Conservation (phyloP, 2,888 invertebrate species). For the Drosophila neutralis region DNA sequence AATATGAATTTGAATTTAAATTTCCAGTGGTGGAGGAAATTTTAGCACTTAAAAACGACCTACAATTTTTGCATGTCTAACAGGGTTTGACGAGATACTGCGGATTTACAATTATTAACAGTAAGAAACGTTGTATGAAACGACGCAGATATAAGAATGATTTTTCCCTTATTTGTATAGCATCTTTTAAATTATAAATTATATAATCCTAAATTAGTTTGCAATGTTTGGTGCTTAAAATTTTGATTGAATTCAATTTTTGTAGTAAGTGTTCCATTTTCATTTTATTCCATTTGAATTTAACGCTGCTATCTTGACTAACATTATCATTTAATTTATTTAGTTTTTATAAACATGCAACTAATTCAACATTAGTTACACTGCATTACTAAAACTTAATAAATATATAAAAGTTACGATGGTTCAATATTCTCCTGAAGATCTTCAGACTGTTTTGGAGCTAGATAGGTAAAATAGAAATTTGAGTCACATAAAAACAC, state of each 20-base stretch:
- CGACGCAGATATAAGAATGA: not conserved
- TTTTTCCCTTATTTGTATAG: not conserved
- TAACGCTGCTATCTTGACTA: slow-evolving; percentile 10
- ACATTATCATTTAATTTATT: slow-evolving; percentile 1
- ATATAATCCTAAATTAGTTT: not conserved
- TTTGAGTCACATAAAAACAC: no score
- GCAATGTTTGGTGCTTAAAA: not conserved
- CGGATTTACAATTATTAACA: not conserved
- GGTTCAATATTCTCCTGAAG: slow-evolving; percentile 34
- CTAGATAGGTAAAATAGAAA: slow-evolving; percentile 37
- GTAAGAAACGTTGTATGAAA: not conserved
- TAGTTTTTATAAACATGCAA: slow-evolving; percentile 7
- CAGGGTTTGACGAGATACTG: not conserved
- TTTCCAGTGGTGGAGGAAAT: not conserved
- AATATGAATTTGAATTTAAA: not conserved
- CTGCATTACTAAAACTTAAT: not conserved
- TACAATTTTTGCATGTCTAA: not conserved
- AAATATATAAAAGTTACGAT: slow-evolving; percentile 15
- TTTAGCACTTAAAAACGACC: not conserved
- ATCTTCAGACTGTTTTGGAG: slow-evolving; percentile 34
- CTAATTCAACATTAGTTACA: not conserved
- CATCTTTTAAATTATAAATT: not conserved
- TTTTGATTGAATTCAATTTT: not conserved
- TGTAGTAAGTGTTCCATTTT: not conserved
- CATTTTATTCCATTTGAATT: not conserved